phyloP scores from a whole-genome alignment of 2,113 vertebrate genomes.

The Rhinoptilus africanus region DNA sequence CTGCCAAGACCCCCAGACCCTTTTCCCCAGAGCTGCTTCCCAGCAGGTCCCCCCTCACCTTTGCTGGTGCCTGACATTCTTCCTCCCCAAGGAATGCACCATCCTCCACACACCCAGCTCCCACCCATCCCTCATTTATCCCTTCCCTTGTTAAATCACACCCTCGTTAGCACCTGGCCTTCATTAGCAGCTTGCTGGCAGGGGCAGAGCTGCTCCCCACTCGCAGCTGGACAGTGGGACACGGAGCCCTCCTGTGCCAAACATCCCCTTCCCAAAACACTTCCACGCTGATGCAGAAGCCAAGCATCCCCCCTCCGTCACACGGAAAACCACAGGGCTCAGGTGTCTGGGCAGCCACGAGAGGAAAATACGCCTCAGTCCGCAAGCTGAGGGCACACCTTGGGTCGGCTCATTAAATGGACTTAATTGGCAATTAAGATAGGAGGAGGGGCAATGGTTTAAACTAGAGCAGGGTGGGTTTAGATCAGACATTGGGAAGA shows the following conservation, averaged over 20 bases:
- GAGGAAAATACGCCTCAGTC: fast-evolving
- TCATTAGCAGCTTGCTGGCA: background rate
- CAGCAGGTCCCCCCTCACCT: too few species aligned
- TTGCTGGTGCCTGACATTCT: too few species aligned
- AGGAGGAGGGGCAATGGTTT: too few species aligned
- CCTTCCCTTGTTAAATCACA: background rate
- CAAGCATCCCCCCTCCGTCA: fast-evolving
- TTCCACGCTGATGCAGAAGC: fast-evolving
- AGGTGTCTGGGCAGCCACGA: background rate
- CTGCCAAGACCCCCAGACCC: too few species aligned
- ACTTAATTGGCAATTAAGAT: background rate
- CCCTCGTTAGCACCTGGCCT: background rate
- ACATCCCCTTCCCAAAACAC: fast-evolving
- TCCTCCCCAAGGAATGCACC: too few species aligned
- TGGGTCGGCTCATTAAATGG: background rate
- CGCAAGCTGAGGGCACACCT: background rate
- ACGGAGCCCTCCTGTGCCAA: background rate
- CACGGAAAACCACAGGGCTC: background rate
- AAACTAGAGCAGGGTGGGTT: too few species aligned
- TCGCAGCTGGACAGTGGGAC: background rate
- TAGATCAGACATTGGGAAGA: too few species aligned
- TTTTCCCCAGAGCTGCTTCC: too few species aligned
- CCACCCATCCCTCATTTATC: background rate
- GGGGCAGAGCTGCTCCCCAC: background rate
- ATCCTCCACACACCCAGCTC: fast-evolving